phyloP scores from a whole-genome alignment of 2,113 vertebrate genomes.

The Istiophorus platypterus region DNA sequence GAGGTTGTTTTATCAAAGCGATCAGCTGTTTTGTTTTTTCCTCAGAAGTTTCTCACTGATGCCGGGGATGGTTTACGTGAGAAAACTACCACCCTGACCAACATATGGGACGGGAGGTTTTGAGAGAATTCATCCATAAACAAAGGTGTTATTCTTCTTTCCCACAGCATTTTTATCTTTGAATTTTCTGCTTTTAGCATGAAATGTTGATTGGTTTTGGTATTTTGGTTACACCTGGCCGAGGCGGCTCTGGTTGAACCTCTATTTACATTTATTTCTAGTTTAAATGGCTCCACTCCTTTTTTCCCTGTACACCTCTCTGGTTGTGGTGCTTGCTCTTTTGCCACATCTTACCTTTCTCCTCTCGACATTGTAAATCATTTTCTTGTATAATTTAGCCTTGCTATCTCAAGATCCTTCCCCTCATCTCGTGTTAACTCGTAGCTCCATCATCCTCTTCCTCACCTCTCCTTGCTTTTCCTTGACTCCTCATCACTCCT shows the following conservation, averaged over 20 bases:
- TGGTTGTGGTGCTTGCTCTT: background rate
- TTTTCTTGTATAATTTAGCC: too few species aligned
- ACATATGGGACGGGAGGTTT: constrained; percentile 6
- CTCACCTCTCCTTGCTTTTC: constrained; percentile 10
- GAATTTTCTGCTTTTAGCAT: background rate
- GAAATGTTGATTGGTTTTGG: background rate
- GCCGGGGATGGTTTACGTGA: constrained; percentile 8
- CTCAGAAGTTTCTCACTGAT: constrained; percentile 10
- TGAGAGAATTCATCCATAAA: background rate
- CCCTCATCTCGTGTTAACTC: background rate
- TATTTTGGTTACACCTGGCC: background rate
- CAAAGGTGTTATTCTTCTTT: constrained; percentile 15
- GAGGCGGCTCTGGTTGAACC: background rate
- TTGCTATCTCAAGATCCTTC: background rate
- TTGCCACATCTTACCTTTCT: background rate
- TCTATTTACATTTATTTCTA: background rate
- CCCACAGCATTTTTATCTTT: background rate
- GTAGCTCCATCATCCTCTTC: background rate
- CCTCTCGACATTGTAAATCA: too few species aligned
- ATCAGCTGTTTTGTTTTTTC: constrained; percentile 30
- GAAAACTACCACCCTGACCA: constrained; percentile 1
- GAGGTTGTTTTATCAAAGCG: constrained; percentile 9
- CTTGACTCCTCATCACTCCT: background rate
- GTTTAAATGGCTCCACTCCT: background rate
- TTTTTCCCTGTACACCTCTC: background rate